Conservation (phyloP, 2,888 invertebrate species). For the Calephelis perditalis region DNA sequence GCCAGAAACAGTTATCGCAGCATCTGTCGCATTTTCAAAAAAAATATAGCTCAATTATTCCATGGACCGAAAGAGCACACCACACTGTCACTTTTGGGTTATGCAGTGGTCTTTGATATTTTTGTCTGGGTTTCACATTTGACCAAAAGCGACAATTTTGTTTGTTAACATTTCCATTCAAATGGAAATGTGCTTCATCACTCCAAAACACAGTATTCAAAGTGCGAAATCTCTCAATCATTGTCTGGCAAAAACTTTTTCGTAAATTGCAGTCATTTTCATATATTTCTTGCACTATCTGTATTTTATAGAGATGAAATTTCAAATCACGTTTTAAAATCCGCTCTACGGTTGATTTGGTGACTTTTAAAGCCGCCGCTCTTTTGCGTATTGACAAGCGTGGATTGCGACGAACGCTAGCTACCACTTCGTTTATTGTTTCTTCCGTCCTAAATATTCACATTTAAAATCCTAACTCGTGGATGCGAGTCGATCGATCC, state of each 20-base stretch:
- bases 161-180: not conserved
- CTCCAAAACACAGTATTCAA: not conserved
- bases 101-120: not conserved
- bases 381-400: too few species aligned
- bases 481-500: too few species aligned
- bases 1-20: not conserved
- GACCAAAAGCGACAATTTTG: slow-evolving; percentile 3
- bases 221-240: slow-evolving; percentile 19
- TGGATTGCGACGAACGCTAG: slow-evolving; percentile 18
- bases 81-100: not conserved
- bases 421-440: slow-evolving; percentile 28
- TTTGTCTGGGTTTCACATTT: not conserved
- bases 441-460: slow-evolving; percentile 28
- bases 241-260: slow-evolving; percentile 22
- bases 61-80: not conserved
- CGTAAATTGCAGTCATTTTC: not conserved
- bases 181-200: not conserved
- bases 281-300: slow-evolving; percentile 24
- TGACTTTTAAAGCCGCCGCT: not conserved
- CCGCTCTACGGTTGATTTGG: slow-evolving; percentile 1
- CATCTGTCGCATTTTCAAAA: too few species aligned
- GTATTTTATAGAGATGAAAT: slow-evolving; percentile 30
- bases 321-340: not conserved
- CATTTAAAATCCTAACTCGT: too few species aligned
- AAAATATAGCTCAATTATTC: not conserved